A percentile compares a stretch with the other conserved stretches of the same genome.
These are phyloP conservation scores for Tenualosa thibaudeaui DNA, from an alignment of 2,797 vertebrate species.

Conservation along the genomic window DNA sequence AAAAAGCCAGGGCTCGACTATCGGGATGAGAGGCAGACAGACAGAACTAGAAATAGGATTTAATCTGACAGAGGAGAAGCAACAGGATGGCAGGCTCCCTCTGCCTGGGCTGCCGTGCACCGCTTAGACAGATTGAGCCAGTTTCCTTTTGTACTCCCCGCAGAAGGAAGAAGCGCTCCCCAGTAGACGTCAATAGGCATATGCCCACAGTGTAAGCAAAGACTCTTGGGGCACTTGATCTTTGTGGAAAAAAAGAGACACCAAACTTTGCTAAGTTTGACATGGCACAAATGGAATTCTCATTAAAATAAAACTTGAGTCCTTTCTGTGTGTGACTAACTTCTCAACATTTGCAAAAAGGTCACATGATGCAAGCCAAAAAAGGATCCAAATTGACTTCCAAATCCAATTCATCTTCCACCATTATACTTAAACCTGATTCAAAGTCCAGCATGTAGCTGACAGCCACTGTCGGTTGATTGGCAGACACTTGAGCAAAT, in stretches of 20 bases:
- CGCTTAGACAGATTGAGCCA: background rate
- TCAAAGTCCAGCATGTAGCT: background rate
- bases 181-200: background rate
- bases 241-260: background rate
- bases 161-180: background rate
- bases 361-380: background rate
- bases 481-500: background rate
- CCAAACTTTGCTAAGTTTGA: background rate
- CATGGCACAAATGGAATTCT: background rate
- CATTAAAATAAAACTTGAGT: background rate
- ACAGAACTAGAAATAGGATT: conserved; percentile 9
- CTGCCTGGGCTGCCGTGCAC: background rate
- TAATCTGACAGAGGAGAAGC: conserved; percentile 15
- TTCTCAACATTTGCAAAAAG: background rate
- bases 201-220: background rate
- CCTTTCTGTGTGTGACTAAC: background rate
- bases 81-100: background rate
- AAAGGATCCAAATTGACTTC: background rate
- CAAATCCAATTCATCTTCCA: background rate
- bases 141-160: background rate
- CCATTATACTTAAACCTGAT: background rate
- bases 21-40: background rate
- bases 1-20: background rate
- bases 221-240: background rate
- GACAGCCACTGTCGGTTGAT: background rate